phyloP scores from a whole-genome alignment of 2,888 invertebrate species.

The Eilema caniola region DNA sequence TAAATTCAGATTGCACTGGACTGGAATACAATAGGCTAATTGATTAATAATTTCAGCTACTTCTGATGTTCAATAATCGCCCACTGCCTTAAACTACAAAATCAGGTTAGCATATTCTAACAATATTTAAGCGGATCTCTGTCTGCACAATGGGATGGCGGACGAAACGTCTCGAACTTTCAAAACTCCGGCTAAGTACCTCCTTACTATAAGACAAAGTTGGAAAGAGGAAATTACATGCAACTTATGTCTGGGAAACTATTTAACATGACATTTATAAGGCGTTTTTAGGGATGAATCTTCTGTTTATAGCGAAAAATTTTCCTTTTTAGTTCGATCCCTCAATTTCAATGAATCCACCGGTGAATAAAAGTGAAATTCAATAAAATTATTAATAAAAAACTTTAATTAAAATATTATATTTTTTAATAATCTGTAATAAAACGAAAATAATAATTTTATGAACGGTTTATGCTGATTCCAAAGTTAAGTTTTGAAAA shows the following conservation, averaged over 20 bases:
- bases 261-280: slow-evolving; percentile 19
- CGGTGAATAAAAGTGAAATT: no score
- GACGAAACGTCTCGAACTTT: slow-evolving; percentile 14
- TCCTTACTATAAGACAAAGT: slow-evolving; percentile 23
- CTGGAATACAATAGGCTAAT: no score
- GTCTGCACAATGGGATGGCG: slow-evolving; percentile 17
- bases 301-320: no score
- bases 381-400: no score
- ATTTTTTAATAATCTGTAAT: no score
- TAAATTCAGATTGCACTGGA: no score
- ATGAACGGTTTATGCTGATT: no score
- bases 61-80: neutral
- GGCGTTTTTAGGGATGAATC: neutral
- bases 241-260: slow-evolving; percentile 19
- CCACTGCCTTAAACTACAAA: neutral
- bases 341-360: no score
- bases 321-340: no score
- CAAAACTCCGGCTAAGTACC: slow-evolving; percentile 12
- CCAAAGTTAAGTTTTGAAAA: no score
- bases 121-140: slow-evolving; percentile 6
- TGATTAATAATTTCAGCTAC: neutral
- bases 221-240: slow-evolving; percentile 32
- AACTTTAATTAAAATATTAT: no score
- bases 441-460: no score
- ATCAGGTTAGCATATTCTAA: slow-evolving; percentile 9